Percentiles rank a stretch among this genome's conserved stretches.
Conservation (phyloP, 2,888 invertebrate genomes). For the Netelia inedita region DNA sequence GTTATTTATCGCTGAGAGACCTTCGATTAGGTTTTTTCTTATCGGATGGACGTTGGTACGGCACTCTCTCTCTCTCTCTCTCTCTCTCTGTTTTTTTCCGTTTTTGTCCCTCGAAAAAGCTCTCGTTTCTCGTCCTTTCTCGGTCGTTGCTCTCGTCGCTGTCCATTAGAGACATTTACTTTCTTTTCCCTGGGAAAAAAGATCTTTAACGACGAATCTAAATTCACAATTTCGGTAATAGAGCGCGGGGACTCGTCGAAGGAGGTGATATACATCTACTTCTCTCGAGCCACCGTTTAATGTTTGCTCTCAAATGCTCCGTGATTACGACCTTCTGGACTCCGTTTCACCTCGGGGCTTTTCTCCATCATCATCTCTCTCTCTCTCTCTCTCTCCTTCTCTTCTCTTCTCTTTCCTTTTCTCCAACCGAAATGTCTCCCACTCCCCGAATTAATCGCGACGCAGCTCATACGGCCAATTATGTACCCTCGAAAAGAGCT, state of each 20-base stretch:
- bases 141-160: conserved; percentile 24
- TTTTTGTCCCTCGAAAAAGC: conserved; percentile 20
- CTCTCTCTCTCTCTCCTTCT: not conserved
- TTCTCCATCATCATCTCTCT: not conserved
- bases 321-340: conserved; percentile 50
- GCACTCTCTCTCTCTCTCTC: not conserved
- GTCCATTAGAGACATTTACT: conserved; percentile 38
- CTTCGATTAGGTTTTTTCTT: conserved; percentile 59
- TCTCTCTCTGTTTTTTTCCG: conserved; percentile 19
- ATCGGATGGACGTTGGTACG: conserved; percentile 17
- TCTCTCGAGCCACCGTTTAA: conserved; percentile 49
- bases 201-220: conserved; percentile 69
- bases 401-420: conserved; percentile 1
- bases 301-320: conserved; percentile 61
- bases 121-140: conserved; percentile 24
- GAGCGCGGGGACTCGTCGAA: conserved; percentile 5
- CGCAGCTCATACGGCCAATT: conserved; percentile 55
- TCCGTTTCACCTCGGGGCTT: conserved; percentile 50
- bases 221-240: conserved; percentile 61
- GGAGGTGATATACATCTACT: conserved; percentile 20
- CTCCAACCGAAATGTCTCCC: not conserved
- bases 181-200: conserved; percentile 10
- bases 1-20: conserved; percentile 30
- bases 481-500: conserved; percentile 33
- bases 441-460: conserved; percentile 13